Percentiles rank a stretch among this genome's conserved stretches.
These are phyloP conservation scores for Isichthys henryi DNA, from an alignment of 2,113 vertebrate species.

Conservation along the genomic window DNA sequence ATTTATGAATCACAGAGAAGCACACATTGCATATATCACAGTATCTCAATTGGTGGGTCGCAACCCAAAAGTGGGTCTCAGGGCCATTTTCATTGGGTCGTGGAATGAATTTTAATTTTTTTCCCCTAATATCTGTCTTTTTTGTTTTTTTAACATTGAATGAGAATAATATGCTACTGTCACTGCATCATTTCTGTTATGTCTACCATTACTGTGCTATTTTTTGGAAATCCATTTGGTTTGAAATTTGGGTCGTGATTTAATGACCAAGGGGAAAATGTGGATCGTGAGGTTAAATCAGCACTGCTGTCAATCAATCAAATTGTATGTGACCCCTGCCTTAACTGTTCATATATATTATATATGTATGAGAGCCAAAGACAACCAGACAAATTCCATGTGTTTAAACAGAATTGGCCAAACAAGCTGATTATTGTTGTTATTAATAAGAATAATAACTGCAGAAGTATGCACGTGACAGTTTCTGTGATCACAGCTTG, in stretches of 20 bases:
- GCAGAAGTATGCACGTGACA: background rate
- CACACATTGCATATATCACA: too few relatives aligned
- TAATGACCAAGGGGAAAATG: too few relatives aligned
- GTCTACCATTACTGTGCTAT: too few relatives aligned
- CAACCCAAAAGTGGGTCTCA: too few relatives aligned
- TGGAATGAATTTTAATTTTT: too few relatives aligned
- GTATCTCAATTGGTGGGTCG: too few relatives aligned
- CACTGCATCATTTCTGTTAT: too few relatives aligned
- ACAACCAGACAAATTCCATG: background rate
- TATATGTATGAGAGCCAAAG: background rate
- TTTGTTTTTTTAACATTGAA: background rate
- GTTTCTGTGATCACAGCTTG: background rate
- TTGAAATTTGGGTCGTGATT: too few relatives aligned
- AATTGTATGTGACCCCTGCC: background rate
- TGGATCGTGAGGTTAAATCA: background rate
- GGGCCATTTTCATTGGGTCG: too few relatives aligned
- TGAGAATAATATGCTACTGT: background rate
- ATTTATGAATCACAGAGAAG: too few relatives aligned
- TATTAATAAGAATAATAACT: background rate
- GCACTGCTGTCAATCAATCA: background rate
- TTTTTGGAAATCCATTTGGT: too few relatives aligned
- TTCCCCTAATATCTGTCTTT: too few relatives aligned
- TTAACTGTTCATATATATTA: background rate
- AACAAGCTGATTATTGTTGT: background rate
- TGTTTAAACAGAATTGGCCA: background rate